Conservation (phyloP, 2,888 invertebrate genomes). For the Slavum lentiscoides region DNA sequence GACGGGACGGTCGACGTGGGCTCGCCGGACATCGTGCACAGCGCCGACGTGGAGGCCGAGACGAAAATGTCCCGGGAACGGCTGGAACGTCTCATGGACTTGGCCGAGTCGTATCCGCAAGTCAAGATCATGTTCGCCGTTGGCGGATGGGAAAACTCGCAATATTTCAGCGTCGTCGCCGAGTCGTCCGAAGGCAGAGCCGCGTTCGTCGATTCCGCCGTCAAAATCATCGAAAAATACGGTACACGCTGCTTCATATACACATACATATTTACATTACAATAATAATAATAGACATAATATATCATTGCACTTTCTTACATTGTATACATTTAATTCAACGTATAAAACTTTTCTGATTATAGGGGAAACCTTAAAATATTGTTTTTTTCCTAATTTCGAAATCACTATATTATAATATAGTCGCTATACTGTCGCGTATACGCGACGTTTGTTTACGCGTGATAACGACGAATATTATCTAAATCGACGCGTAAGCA, state of each 20-base stretch:
- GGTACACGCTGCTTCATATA: neutral
- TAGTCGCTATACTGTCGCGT: too few relatives aligned
- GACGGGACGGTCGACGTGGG: constrained; percentile 53
- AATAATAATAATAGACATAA: too few relatives aligned
- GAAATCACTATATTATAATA: too few relatives aligned
- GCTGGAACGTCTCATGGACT: constrained; percentile 45
- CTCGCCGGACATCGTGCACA: constrained; percentile 51
- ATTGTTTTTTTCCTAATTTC: too few relatives aligned
- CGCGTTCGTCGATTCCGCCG: constrained; percentile 49
- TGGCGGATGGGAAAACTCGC: constrained; percentile 55
- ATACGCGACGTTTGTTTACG: too few relatives aligned
- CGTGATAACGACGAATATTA: too few relatives aligned
- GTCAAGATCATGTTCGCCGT: constrained; percentile 55
- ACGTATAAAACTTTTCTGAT: too few relatives aligned
- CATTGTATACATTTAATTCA: too few relatives aligned
- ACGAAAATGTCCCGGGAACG: constrained; percentile 38
- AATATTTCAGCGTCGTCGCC: constrained; percentile 54
- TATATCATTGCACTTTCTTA: too few relatives aligned
- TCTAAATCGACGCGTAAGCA: too few relatives aligned
- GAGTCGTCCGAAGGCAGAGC: constrained; percentile 31
- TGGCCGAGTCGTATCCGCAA: constrained; percentile 35
- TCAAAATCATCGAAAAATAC: constrained; percentile 53
- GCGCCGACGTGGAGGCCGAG: constrained; percentile 45
- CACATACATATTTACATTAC: neutral
- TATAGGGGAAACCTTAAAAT: too few relatives aligned